phyloP scores from a whole-genome alignment of 2,888 invertebrate species.

The Acanthacorydalis orientalis region DNA sequence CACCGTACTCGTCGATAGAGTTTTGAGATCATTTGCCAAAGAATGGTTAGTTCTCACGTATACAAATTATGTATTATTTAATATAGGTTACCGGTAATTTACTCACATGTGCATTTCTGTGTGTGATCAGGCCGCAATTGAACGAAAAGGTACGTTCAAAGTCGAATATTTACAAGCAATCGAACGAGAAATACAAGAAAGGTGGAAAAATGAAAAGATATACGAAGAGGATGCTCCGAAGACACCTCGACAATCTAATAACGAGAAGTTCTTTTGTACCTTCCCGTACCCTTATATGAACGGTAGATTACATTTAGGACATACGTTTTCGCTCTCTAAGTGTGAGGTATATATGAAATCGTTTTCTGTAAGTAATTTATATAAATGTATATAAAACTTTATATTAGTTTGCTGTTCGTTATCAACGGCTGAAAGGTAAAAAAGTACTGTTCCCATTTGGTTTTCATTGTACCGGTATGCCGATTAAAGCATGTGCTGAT shows the following conservation, averaged over 20 bases:
- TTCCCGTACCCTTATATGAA: constrained; percentile 99
- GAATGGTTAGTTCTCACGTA: too few species aligned
- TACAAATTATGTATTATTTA: too few species aligned
- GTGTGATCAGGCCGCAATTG: constrained; percentile 20
- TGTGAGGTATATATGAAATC: constrained; percentile 54
- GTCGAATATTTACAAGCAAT: constrained; percentile 82
- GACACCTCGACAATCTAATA: constrained; percentile 31
- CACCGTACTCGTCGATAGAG: too few species aligned
- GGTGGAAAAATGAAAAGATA: constrained; percentile 66
- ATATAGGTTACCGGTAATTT: too few species aligned
- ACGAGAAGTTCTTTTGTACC: constrained; percentile 81
- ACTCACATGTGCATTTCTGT: too few species aligned
- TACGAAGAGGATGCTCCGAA: constrained; percentile 71
- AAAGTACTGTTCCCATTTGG: constrained; percentile 91
- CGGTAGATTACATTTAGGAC: constrained; percentile 92
- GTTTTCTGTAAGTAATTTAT: background rate
- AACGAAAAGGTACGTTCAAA: constrained; percentile 91
- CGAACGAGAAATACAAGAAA: constrained; percentile 67
- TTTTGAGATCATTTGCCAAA: too few species aligned
- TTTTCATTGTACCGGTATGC: constrained; percentile 99
- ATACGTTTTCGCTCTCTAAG: constrained; percentile 92
- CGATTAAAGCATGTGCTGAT: constrained; percentile 97
- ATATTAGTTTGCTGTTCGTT: constrained; percentile 73
- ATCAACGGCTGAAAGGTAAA: constrained; percentile 82
- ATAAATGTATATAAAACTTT: constrained; percentile 3